Evolutionary conservation across 2,888 invertebrate genomes (phyloP), one percentile per base, ranked within the genome.

Genomic region (Drosophila pegasa): DNA sequence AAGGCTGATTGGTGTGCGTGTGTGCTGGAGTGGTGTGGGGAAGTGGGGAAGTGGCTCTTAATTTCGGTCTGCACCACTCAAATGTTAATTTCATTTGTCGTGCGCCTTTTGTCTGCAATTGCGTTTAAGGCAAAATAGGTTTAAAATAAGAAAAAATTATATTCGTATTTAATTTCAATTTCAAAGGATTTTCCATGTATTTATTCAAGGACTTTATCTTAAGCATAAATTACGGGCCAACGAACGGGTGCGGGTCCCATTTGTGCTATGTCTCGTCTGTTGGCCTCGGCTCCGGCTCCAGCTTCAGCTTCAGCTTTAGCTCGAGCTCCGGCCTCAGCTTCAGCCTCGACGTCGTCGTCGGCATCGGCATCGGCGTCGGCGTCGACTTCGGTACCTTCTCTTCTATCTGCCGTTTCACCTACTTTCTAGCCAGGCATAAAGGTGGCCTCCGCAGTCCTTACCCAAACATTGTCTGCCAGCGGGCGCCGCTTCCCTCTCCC

Each of bases 151-250:
- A 86, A 85, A 87, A 85, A 77, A 82, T 85, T 86, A 89, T 89
- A 86, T 86, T 89, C 85, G 85, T 89, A 86, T 86, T 86, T 86
- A 86, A 86, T 86, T 86, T 86, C 85, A 86, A 86, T 86, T 86
- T 86, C 85, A 86, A 86, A 86, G 85, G 85, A 86, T 86, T 86
- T 86, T 83, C 89, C 89, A 86, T 89, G 88, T 86, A 86, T 89
- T 86, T 86, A 86, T 86, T 86, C 85, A 89, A 86, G 89, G 85
- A 86, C 85, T 86, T 89, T 86, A 86, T 86, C 85, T 86, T 86
- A 82, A 89, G 85, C 85, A 86, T 86, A 86, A 86, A 86, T 86
- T 89, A 86, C 89, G 89, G 86, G 88, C 88, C 83, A 84, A 88
- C 83, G 71, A 74, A 68, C 71, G 81, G 88, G 76, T 85, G 65